Conservation (phyloP, 2,797 vertebrate species). For the Onychomys torridus region DNA sequence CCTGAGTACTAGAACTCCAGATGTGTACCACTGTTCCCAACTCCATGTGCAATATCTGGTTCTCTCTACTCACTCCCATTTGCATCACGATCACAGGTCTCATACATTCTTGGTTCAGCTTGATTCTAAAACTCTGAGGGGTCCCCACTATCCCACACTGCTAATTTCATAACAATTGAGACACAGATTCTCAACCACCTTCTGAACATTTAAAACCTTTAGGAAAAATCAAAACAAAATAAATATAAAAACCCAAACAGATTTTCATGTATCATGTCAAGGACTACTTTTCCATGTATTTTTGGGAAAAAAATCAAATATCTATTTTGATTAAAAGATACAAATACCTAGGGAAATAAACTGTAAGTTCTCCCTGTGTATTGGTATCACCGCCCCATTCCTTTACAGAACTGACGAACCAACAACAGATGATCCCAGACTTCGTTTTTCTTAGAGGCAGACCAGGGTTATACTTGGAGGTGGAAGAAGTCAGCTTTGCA, state of each 20-base stretch:
- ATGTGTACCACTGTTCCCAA: no score
- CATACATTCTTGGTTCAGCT: background rate
- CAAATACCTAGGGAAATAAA: background rate
- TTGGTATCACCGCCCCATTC: background rate
- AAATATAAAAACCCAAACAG: slow-evolving; percentile 14
- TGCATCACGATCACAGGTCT: background rate
- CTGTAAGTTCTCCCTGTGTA: background rate
- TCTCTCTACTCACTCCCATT: background rate
- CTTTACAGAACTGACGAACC: background rate
- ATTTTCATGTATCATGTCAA: background rate
- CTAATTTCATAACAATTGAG: slow-evolving; percentile 35
- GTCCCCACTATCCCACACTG: background rate
- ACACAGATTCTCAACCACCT: background rate
- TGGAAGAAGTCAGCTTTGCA: slow-evolving; percentile 14
- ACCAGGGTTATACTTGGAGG: background rate
- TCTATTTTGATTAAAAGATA: slow-evolving; percentile 19
- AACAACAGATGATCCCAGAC: background rate
- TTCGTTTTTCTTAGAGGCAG: slow-evolving; percentile 12
- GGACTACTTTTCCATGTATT: background rate
- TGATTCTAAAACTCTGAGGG: background rate
- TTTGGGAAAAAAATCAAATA: background rate
- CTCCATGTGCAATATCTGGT: background rate
- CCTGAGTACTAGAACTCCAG: background rate
- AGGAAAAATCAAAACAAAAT: slow-evolving; percentile 64
- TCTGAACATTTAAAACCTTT: slow-evolving; percentile 38